Conservation (phyloP, 2,888 invertebrate genomes). For the Chrysina gloriosa region DNA sequence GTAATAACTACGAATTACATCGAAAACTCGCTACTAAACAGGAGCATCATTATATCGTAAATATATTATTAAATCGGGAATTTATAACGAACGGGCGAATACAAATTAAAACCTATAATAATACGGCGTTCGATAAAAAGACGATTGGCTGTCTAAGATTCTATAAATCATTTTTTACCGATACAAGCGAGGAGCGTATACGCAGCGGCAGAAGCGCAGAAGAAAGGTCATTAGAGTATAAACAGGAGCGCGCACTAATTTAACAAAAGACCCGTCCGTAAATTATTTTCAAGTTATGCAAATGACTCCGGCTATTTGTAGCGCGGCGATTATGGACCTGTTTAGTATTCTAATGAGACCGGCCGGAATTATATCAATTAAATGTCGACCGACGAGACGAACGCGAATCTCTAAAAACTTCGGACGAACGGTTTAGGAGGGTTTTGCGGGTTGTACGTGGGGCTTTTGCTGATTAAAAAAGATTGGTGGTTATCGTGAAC, state of each 20-base stretch:
- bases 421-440: not conserved
- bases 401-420: conserved; percentile 23
- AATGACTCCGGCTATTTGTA: conserved; percentile 27
- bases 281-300: conserved; percentile 38
- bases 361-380: conserved; percentile 22
- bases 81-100: not conserved
- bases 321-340: conserved; percentile 21
- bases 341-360: conserved; percentile 25
- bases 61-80: no score
- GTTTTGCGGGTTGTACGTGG: not conserved
- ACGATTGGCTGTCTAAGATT: not conserved
- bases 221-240: conserved; percentile 32
- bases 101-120: not conserved
- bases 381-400: not conserved
- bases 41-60: no score
- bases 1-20: no score
- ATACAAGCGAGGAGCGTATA: not conserved
- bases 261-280: conserved; percentile 37
- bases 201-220: conserved; percentile 8
- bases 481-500: no score
- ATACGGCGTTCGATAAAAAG: not conserved
- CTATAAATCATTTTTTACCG: conserved; percentile 16
- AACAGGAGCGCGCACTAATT: conserved; percentile 33
- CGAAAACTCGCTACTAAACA: no score
- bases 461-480: not conserved